Percentiles rank a stretch among this genome's conserved stretches.
These are phyloP conservation scores for Ochotona princeps DNA, from an alignment of 2,113 vertebrate genomes.

Conservation along the genomic window DNA sequence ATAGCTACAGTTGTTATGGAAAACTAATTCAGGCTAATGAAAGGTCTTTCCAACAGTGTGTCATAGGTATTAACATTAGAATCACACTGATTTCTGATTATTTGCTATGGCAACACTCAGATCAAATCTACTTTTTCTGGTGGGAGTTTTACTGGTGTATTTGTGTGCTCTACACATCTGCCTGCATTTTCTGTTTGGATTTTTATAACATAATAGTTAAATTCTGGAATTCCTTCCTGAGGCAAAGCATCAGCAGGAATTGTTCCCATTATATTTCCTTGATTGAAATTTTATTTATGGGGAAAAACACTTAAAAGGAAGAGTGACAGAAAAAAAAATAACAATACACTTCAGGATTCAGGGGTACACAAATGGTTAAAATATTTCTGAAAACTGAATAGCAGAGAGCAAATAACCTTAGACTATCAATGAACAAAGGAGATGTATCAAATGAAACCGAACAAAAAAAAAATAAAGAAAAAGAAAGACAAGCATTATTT, in stretches of 20 bases:
- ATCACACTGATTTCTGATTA: not conserved
- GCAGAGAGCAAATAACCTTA: not conserved
- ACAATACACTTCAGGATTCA: constrained; percentile 59
- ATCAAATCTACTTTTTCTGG: not conserved
- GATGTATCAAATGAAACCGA: constrained; percentile 36
- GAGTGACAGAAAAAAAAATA: constrained; percentile 42
- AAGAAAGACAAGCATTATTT: constrained; percentile 20
- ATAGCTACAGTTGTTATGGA: not conserved
- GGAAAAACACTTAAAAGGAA: constrained; percentile 18
- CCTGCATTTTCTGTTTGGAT: not conserved
- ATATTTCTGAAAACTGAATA: constrained; percentile 47
- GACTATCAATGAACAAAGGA: constrained; percentile 20
- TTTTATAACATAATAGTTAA: not conserved
- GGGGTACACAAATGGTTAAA: constrained; percentile 35
- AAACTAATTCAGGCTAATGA: constrained; percentile 31
- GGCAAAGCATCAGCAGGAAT: not conserved
- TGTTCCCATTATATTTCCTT: constrained; percentile 35
- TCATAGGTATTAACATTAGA: not conserved
- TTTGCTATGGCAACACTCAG: not conserved
- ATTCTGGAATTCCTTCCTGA: constrained; percentile 53
- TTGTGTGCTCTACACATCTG: not conserved
- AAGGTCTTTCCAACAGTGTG: not conserved
- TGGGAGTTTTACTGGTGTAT: not conserved
- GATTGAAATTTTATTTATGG: constrained; percentile 11
- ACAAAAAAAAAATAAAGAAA: not conserved